Conservation (phyloP, 92 coral and sea anemone genomes). For the Umimayanthus kanabou region DNA sequence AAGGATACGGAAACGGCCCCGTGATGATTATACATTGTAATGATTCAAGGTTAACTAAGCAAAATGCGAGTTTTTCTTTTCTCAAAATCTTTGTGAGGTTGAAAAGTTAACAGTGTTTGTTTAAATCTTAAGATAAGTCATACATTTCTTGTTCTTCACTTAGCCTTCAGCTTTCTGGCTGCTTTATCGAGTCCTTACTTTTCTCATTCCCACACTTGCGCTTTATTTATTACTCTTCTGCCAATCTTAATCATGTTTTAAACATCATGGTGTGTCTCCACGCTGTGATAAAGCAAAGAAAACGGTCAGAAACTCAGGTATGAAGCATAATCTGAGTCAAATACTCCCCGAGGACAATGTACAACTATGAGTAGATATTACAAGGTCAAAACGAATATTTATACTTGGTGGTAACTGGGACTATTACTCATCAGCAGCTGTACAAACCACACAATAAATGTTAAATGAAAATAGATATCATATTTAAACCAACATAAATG, state of each 20-base stretch:
- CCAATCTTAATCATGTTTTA: not conserved
- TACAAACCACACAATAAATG: conserved; percentile 28
- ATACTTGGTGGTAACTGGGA: not conserved
- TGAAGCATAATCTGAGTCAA: not conserved
- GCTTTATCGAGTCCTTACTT: not conserved
- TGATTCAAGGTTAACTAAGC: not conserved
- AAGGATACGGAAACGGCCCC: not conserved
- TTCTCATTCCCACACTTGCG: not conserved
- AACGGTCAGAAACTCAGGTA: not conserved
- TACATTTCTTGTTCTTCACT: not conserved
- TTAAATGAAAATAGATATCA: not conserved
- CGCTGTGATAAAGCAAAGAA: conserved; percentile 7
- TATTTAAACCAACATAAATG: not conserved
- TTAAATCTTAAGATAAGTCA: too few species aligned
- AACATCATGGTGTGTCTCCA: not conserved
- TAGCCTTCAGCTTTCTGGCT: not conserved
- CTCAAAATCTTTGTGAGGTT: not conserved
- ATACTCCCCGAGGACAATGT: not conserved
- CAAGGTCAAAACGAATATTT: not conserved
- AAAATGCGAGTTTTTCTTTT: not conserved
- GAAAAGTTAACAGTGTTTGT: not conserved
- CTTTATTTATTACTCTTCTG: not conserved
- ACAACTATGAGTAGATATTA: not conserved
- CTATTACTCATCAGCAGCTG: not conserved
- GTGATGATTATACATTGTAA: not conserved